These are phyloP conservation scores for Athalia rosae DNA, from an alignment of 2,888 invertebrate genomes.

Conservation along the genomic window DNA sequence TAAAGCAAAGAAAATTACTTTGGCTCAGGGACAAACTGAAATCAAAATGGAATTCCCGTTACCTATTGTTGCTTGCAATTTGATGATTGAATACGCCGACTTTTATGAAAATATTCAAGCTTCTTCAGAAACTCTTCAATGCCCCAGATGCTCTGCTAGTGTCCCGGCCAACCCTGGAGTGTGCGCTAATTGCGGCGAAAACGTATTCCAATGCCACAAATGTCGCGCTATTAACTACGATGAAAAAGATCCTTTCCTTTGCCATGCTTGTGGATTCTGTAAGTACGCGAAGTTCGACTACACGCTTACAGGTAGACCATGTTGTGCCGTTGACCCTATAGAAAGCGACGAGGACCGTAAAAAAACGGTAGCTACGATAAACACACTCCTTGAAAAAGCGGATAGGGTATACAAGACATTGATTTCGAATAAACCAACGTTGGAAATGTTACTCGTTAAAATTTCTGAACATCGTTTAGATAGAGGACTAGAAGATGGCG, in stretches of 20 bases:
- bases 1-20: conserved; percentile 93
- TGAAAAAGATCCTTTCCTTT: conserved; percentile 98
- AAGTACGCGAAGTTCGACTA: conserved; percentile 99
- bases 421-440: conserved; percentile 90
- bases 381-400: conserved; percentile 93
- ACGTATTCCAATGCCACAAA: conserved; percentile 99
- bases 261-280: conserved; percentile 99
- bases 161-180: conserved; percentile 99
- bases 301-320: conserved; percentile 91
- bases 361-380: conserved; percentile 94
- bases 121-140: conserved; percentile 94
- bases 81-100: conserved; percentile 99
- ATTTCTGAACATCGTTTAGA: conserved; percentile 91
- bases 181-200: conserved; percentile 97
- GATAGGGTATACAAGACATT: conserved; percentile 95
- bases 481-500: conserved; percentile 77
- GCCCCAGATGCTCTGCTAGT: conserved; percentile 96
- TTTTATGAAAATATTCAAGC: conserved; percentile 97
- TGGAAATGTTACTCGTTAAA: conserved; percentile 90
- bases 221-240: conserved; percentile 99
- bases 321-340: conserved; percentile 97
- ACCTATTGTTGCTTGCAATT: conserved; percentile 97
- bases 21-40: conserved; percentile 95
- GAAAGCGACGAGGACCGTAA: conserved; percentile 97
- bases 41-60: conserved; percentile 97